Conservation (phyloP, 2,888 invertebrate genomes). For the Callyntrura guangdongensis region DNA sequence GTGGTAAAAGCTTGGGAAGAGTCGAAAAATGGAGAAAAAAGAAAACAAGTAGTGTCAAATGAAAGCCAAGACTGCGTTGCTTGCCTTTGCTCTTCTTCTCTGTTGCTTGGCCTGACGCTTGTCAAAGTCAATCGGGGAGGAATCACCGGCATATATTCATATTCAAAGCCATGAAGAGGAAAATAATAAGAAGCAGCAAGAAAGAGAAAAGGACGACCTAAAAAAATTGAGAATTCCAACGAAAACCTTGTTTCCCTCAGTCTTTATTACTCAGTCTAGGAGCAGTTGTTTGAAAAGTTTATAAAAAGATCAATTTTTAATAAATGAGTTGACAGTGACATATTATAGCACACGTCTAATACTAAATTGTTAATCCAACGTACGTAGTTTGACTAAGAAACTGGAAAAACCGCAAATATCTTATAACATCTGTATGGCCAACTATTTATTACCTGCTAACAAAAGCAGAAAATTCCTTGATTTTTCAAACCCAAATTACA, state of each 20-base stretch:
- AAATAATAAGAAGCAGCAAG: conserved; percentile 5
- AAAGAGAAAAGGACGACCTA: conserved; percentile 39
- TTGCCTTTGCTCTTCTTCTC: conserved; percentile 19
- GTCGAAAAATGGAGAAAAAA: conserved; percentile 14
- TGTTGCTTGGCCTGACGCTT: conserved; percentile 44
- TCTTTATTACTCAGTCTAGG: too few species aligned
- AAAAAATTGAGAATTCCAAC: background rate
- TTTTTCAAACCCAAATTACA: too few species aligned
- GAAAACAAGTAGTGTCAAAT: conserved; percentile 64
- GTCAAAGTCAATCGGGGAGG: conserved; percentile 71
- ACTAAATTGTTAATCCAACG: too few species aligned
- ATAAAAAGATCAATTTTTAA: too few species aligned
- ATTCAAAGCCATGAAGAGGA: conserved; percentile 22
- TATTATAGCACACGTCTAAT: too few species aligned
- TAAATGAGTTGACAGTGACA: too few species aligned
- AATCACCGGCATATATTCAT: conserved; percentile 62
- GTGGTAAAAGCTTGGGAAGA: background rate
- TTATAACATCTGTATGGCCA: too few species aligned
- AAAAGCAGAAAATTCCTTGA: too few species aligned
- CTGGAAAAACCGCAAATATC: too few species aligned
- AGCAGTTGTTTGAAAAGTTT: too few species aligned
- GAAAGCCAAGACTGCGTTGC: conserved; percentile 25
- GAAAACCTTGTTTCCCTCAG: background rate
- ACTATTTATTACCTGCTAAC: too few species aligned
- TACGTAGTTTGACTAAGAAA: too few species aligned